Base-by-base conservation (phyloP, 2,797 vertebrate species). In the Aplochiton taeniatus region DNA sequence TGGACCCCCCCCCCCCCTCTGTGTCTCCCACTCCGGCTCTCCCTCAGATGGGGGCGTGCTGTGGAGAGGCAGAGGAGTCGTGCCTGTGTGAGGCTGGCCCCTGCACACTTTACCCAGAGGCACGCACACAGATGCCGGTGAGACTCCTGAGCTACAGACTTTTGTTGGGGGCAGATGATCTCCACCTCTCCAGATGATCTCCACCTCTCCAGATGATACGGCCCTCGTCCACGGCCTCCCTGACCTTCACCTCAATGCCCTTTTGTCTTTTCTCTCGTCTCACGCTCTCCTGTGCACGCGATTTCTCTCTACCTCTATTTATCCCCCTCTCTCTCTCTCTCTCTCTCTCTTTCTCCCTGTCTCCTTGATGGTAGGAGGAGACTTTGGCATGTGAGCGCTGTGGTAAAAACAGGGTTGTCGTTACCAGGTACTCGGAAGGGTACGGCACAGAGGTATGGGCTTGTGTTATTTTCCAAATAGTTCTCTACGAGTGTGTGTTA, bases 391-490 rank as follows among this genome's bases (percentile, higher is more conserved):
- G 89, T 74, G 86, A 89, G 41, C 82, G 78, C 78, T 89, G 90
- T 83, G 90, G 89, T 53, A 90, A 88, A 67, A 90, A 77, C 79
- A 74, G 82, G 69, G 74, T 68, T 0, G 77, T 79, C 79, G 66
- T 87, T 47, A 86, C 88, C 83, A 89, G 90, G 81, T 87, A 82
- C 85, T 92, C 91, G 0, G 92, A 93, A 71, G 92, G 91, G 76
- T 93, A 93, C 43, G 92, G 91, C 73, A 93, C 92, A 46, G 92
- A 93, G 91, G 92, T 93, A 86, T 75, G 68, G 41, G 14, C 18
- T 17, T 55, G 52, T 51, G 18, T 17, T 11, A 44, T 64, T 31
- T 47, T n/a, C n/a, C n/a, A n/a, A n/a, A n/a, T n/a, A n/a, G n/a
- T 46, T 11, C 8, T 55, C 11, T 58, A 10, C 18, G 13, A 43